These are phyloP conservation scores for Campoletis sonorensis DNA, from an alignment of 1,140 invertebrate species.

Conservation along the genomic window DNA sequence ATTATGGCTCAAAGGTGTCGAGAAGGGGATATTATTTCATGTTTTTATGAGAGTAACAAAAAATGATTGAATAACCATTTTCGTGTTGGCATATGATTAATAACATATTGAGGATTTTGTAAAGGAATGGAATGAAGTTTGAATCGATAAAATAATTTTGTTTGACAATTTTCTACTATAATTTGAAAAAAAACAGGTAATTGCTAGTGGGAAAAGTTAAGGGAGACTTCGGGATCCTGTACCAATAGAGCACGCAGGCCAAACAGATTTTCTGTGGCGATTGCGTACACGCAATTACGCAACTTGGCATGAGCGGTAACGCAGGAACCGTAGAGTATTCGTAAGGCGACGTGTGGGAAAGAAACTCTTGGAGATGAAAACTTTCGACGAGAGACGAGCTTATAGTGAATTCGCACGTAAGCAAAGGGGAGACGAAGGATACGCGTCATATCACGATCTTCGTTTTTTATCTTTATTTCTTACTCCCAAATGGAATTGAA, in stretches of 20 bases:
- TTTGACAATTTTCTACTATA: too few species aligned
- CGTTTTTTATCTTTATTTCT: not conserved
- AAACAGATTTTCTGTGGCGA: slow-evolving; percentile 59
- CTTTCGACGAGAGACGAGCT: slow-evolving; percentile 50
- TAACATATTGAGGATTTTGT: too few species aligned
- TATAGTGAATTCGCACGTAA: not conserved
- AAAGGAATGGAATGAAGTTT: too few species aligned
- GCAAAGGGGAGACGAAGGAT: not conserved
- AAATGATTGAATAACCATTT: too few species aligned
- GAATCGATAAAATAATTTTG: too few species aligned
- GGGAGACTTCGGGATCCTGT: not conserved
- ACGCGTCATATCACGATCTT: slow-evolving; percentile 59
- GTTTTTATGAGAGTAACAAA: too few species aligned
- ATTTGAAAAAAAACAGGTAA: too few species aligned
- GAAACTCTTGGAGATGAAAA: slow-evolving; percentile 46
- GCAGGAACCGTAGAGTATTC: slow-evolving; percentile 35
- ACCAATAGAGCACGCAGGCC: slow-evolving; percentile 28
- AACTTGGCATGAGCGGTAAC: slow-evolving; percentile 51
- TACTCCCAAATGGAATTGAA: slow-evolving; percentile 26
- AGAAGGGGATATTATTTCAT: too few species aligned
- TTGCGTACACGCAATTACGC: slow-evolving; percentile 66
- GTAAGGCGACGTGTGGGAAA: slow-evolving; percentile 50
- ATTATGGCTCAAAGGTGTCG: too few species aligned
- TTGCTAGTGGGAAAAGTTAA: not conserved
- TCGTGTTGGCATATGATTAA: too few species aligned